Evolutionary conservation across 2,888 invertebrate genomes (phyloP).

Genomic region (Synanthedon tipuliformis): DNA sequence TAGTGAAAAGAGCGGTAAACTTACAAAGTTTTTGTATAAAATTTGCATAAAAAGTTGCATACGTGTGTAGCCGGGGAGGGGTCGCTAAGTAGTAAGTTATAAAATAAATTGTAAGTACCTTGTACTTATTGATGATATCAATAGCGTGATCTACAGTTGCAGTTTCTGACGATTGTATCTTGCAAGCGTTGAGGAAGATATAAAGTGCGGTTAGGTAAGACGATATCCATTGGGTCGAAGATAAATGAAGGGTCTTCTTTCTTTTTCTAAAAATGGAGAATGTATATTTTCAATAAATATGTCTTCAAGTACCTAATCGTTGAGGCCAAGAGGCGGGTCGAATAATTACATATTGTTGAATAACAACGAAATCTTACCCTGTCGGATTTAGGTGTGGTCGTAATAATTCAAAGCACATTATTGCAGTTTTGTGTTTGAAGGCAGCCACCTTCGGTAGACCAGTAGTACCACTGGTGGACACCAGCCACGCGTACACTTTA

Average conservation of each 20-base stretch:
- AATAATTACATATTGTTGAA: too few species aligned
- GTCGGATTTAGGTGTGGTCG: neutral
- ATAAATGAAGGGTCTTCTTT: conserved; percentile 10
- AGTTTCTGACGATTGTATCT: conserved; percentile 32
- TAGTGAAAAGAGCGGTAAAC: too few species aligned
- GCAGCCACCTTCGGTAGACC: conserved; percentile 41
- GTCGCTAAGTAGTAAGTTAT: too few species aligned
- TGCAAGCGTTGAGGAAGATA: conserved; percentile 17
- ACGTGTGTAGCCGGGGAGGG: too few species aligned
- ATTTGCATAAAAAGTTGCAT: too few species aligned
- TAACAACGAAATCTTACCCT: neutral
- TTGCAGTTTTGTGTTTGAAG: conserved; percentile 21
- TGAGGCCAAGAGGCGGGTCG: too few species aligned
- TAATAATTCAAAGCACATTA: neutral
- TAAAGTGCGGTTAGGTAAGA: conserved; percentile 19
- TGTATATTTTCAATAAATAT: too few species aligned
- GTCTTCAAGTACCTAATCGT: too few species aligned
- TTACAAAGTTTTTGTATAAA: too few species aligned
- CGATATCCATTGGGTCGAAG: conserved; percentile 46
- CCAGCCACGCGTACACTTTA: conserved; percentile 29
- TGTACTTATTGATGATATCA: conserved; percentile 44
- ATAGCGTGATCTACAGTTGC: conserved; percentile 29
- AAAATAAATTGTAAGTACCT: conserved; percentile 20
- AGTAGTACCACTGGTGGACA: conserved; percentile 43
- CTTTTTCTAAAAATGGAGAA: neutral